phyloP scores from a whole-genome alignment of 2,797 vertebrate genomes.

The Scolopax rusticola region DNA sequence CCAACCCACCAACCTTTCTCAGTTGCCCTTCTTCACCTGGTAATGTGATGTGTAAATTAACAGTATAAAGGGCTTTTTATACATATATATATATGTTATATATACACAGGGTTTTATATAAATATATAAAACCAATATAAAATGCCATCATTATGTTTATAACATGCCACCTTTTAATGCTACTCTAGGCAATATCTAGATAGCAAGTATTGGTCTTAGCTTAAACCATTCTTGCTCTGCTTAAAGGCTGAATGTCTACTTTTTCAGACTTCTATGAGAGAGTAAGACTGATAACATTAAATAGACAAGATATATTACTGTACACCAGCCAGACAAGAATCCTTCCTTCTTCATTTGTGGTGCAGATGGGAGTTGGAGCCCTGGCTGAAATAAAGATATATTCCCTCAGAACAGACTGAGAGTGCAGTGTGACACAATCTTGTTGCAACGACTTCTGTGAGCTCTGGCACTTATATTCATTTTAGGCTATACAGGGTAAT shows the following conservation, averaged over 20 bases:
- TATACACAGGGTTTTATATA: neutral
- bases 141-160: neutral
- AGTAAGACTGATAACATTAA: neutral
- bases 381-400: neutral
- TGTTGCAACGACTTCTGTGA: neutral
- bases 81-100: neutral
- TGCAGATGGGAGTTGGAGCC: neutral
- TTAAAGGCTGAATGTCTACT: neutral
- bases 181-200: neutral
- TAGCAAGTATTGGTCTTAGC: neutral
- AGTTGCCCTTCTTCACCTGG: neutral
- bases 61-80: neutral
- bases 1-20: neutral
- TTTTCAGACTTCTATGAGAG: neutral
- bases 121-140: neutral
- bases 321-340: neutral
- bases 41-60: neutral
- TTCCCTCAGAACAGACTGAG: neutral
- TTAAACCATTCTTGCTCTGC: neutral
- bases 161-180: neutral
- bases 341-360: neutral
- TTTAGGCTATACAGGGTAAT: neutral
- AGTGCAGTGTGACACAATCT: neutral
- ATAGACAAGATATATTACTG: neutral
- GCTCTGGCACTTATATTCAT: neutral